Base-by-base conservation (phyloP, 2,888 invertebrate genomes). In the Dolomedes plantarius region DNA sequence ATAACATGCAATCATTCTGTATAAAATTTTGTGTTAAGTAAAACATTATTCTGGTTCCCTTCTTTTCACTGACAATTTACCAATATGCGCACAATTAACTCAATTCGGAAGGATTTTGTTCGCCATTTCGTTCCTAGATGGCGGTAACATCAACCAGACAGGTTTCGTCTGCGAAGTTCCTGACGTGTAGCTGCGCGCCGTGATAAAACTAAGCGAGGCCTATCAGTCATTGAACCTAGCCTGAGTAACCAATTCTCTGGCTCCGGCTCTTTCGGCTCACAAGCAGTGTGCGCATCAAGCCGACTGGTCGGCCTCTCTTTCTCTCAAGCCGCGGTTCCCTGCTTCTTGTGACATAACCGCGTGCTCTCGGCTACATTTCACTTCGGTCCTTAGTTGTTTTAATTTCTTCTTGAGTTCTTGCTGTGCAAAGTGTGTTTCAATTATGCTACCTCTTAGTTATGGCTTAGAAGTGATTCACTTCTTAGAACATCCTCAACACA, bases 391-490 rank as follows among this genome's bases (percentile, higher is more conserved):
- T 46, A 2, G 16, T 16, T 32, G 16, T 19, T 27, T 64, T 31
- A 31, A 27, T n/a, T 67, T 67, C 67, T 7, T 32, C 67, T 32
- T 32, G 32, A 19, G 31, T 31, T 13, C 13, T 19, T 56, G 81
- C 74, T 56, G 62, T 68, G n/a, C 13, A 28, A 2, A 67, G n/a
- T 32, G 36, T 67, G 67, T 9, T 67, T 32, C 36, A 67, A 36
- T 32, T n/a, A 86, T 86, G 86, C 79, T 86, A 69, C 86, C 86
- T 7, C 79, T 86, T 31, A 86, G 86, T 19, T 86, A 86, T 50
- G 86, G 86, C n/a, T 79, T 86, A 29, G 86, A 86, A 75, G 86
- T 86, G 62, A 86, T 86, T 64, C 86, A 86, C 71, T 86, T 86
- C 86, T 86, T 86, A 29, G 86, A 86, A 13, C 86, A 79, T 69